Base-by-base conservation (phyloP, 2,113 vertebrate species). In the Muntiacus reevesi region DNA sequence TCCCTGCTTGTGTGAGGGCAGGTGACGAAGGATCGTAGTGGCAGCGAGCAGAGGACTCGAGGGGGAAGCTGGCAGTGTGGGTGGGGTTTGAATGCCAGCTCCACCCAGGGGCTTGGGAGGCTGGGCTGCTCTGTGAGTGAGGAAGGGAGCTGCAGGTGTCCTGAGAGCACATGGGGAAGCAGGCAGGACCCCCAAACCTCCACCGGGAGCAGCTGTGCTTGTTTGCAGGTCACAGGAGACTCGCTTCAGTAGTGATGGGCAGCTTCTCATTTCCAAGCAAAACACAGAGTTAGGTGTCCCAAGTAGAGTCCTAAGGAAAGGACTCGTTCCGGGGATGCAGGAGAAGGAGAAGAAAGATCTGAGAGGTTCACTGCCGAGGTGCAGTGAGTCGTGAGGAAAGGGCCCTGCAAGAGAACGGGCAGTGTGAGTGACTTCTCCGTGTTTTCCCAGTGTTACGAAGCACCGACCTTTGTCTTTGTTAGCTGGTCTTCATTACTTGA, bases 31-130 rank as follows among this genome's bases (percentile, higher is more conserved):
- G 28, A 47, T 5, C 5, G 0, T 19, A 59, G 47, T 57, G 25
- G 7, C 47, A 3, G 27, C 7, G 62, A 54, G 6, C 33, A 33
- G 52, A 64, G 43, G 47, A 3, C 40, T 54, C 79, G 12, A 54
- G 50, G 36, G 64, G 40, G 59, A 27, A 50, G 81, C 94, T 3
- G 1, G 55, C 27, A 4, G 17, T 3, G 14, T 57, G 52, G 33
- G 36, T 52, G 62, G 47, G 79, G 6, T 52, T 6, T 13, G 33
- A 30, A 8, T 10, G 30, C 52, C 27, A 3, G 12, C 13, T 17
- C 12, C 5, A 6, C 2, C 6, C 7, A 28, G 5, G 2, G 71
- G n/a, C 21, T 36, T 43, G 2, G 19, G 13, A 45, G 27, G 50
- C 45, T 43, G n/a, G 47, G 47, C 71, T 28, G 64, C 3, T 27